Conservation (phyloP, 2,797 vertebrate genomes). For the Neopelma chrysocephalum region DNA sequence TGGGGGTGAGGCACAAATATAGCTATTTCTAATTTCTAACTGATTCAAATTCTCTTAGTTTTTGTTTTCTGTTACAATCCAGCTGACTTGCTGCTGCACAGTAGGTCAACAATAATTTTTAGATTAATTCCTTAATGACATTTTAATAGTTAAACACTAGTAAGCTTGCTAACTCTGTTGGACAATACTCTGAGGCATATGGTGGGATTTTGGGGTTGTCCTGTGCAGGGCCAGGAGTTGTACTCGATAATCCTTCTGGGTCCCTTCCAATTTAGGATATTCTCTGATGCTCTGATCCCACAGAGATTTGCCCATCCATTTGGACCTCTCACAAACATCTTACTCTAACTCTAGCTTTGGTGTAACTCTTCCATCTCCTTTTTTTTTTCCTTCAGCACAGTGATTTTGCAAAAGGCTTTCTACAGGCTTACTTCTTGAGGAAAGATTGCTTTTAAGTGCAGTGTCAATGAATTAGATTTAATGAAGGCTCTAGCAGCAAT, state of each 20-base stretch:
- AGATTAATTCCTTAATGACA: background rate
- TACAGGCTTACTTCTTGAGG: background rate
- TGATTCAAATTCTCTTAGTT: background rate
- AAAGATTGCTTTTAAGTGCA: background rate
- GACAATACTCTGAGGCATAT: background rate
- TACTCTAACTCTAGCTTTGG: background rate
- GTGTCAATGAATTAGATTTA: constrained; percentile 38
- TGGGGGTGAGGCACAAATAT: too few species aligned
- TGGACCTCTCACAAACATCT: background rate
- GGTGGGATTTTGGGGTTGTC: background rate
- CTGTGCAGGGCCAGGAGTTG: background rate
- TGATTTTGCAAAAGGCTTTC: background rate
- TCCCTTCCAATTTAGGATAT: background rate
- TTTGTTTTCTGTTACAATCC: background rate
- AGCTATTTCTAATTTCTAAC: background rate
- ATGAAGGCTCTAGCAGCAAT: background rate
- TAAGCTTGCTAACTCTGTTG: background rate
- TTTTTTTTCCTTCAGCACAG: background rate
- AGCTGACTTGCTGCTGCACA: background rate
- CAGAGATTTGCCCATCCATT: background rate
- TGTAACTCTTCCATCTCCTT: background rate
- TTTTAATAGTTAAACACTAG: background rate
- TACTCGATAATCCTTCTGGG: background rate
- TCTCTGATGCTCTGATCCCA: background rate
- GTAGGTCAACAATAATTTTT: background rate